These are phyloP conservation scores for Tenthredo scrophulariae DNA, from an alignment of 2,888 invertebrate species.

Conservation along the genomic window DNA sequence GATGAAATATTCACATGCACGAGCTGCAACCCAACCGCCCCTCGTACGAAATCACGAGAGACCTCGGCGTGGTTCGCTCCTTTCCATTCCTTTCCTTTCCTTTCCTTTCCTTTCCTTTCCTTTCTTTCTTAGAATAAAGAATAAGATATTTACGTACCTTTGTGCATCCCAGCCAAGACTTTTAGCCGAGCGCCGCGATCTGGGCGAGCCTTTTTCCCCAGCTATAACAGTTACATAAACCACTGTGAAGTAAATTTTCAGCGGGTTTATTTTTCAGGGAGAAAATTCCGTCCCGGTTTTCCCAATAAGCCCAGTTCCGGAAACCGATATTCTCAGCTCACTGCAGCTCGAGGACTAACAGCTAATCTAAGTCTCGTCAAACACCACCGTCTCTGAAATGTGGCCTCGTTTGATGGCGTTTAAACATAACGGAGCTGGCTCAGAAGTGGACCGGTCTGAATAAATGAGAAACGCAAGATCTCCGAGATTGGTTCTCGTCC, in stretches of 20 bases:
- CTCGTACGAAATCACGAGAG: slow-evolving; percentile 49
- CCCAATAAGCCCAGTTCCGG: too few relatives aligned
- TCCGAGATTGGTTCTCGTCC: background rate
- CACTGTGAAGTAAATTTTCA: background rate
- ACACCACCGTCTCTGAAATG: background rate
- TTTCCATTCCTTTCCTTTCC: background rate
- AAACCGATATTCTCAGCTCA: background rate
- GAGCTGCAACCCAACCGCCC: slow-evolving; percentile 2
- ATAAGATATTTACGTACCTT: slow-evolving; percentile 48
- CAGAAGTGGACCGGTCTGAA: slow-evolving; percentile 5
- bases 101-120: background rate
- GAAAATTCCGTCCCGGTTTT: background rate
- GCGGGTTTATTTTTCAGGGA: background rate
- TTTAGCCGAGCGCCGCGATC: background rate
- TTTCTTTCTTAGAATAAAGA: slow-evolving; percentile 37
- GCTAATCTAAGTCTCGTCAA: slow-evolving; percentile 42
- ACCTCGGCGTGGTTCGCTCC: slow-evolving; percentile 1
- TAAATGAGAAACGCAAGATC: background rate
- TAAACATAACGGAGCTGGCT: slow-evolving; percentile 12
- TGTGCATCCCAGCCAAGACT: slow-evolving; percentile 9
- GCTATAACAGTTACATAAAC: background rate
- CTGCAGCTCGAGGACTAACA: background rate
- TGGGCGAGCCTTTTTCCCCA: background rate
- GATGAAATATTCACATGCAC: slow-evolving; percentile 48
- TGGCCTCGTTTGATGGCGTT: slow-evolving; percentile 3